Evolutionary conservation across 2,888 invertebrate species (phyloP).

Genomic region (Eupeodes latifasciatus): DNA sequence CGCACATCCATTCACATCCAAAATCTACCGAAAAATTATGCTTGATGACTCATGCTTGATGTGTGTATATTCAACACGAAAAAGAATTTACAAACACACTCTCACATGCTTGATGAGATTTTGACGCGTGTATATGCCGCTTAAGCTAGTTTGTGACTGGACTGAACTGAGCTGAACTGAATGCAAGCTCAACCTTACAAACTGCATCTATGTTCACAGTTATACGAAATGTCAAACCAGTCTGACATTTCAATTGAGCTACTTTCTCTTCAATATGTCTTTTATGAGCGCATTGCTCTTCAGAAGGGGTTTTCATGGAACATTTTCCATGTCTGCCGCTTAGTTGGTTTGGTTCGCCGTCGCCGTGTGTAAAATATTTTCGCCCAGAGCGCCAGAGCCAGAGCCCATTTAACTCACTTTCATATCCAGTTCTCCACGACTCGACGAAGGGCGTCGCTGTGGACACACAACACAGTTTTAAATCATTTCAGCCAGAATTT

Average conservation of each 20-base stretch:
- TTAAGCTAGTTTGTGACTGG: too few relatives aligned
- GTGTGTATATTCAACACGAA: too few relatives aligned
- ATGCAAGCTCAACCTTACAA: not conserved
- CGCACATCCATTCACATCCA: too few relatives aligned
- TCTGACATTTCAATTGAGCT: conserved; percentile 35
- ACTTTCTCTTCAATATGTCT: conserved; percentile 2
- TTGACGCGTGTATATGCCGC: too few relatives aligned
- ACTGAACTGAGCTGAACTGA: not conserved
- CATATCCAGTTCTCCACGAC: conserved; percentile 71
- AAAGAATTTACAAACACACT: too few relatives aligned
- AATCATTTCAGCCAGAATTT: conserved; percentile 22
- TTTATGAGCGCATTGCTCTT: conserved; percentile 34
- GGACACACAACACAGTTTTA: not conserved
- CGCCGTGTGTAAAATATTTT: conserved; percentile 59
- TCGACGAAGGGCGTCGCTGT: conserved; percentile 72
- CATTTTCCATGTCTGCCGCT: conserved; percentile 28
- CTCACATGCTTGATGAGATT: too few relatives aligned
- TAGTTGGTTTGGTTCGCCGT: conserved; percentile 10
- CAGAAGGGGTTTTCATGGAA: not conserved
- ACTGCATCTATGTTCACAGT: conserved; percentile 21
- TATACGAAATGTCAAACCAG: conserved; percentile 5
- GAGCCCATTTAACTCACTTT: conserved; percentile 65
- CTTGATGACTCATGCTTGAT: too few relatives aligned
- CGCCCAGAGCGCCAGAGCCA: not conserved
- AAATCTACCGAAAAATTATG: too few relatives aligned